Evolutionary conservation across 2,797 vertebrate genomes (phyloP), one percentile per base, ranked within the genome.

Genomic region (Channa striata): DNA sequence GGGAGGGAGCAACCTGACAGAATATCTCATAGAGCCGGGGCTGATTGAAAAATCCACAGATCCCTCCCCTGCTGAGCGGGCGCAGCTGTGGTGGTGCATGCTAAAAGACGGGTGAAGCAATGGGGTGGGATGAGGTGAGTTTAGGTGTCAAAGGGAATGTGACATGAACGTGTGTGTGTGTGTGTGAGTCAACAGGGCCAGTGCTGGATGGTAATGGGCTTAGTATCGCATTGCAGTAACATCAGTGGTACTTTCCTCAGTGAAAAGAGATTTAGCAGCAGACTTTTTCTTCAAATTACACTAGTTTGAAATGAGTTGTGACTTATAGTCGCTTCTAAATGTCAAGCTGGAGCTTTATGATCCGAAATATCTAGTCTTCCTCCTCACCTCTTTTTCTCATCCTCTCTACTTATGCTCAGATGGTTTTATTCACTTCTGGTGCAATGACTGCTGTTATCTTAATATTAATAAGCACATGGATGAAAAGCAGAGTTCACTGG

Each of bases 1-100:
- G 68, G 56, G 77, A 72, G 72, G 64, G 75, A 83, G 76, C 48
- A 40, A 83, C 77, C 80, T 78, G 76, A 78, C 72, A 71, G 79
- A 85, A 74, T 77, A 80, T 75, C 64, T 80, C 49, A 70, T 39
- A 62, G 72, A 80, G 65, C 23, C 7, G 54, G 6, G 0, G 56
- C 70, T 87, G 85, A 89, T 87, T 89, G 87, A 89, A 90, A 90
- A 87, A 83, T 77, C 76, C 80, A 83, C 70, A 70, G 70, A 77
- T 30, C 49, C 67, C 57, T 44, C 48, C 70, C 80, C 83, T 30
- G 78, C 81, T 80, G 90, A 16, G 82, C 6, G 52, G 51, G 68
- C 72, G 81, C 80, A 86, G 85, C 87, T 82, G 84, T 49, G 70
- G 71, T 9, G 51, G 51, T 12, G 70, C 67, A 83, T 75, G 83